phyloP scores from a whole-genome alignment of 2,113 vertebrate genomes.

The Aramus guarauna region DNA sequence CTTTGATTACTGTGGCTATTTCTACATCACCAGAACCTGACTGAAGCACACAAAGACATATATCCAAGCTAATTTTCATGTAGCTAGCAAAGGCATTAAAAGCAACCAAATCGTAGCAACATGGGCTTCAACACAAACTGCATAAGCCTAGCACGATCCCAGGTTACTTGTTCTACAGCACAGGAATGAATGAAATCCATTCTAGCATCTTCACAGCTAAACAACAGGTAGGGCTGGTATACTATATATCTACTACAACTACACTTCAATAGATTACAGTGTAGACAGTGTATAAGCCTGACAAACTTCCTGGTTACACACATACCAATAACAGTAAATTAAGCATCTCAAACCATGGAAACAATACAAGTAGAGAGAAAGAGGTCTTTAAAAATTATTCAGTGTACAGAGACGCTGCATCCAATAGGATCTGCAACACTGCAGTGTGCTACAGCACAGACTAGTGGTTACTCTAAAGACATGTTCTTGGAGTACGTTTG shows the following conservation, averaged over 20 bases:
- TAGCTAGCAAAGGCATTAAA: background rate
- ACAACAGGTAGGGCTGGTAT: background rate
- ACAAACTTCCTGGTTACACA: background rate
- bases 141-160: background rate
- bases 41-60: background rate
- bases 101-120: background rate
- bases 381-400: background rate
- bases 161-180: background rate
- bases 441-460: background rate
- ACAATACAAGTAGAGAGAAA: background rate
- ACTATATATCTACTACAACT: background rate
- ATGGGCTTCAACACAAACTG: background rate
- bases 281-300: background rate
- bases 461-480: background rate
- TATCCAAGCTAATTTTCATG: background rate
- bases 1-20: background rate
- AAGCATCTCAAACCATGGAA: background rate
- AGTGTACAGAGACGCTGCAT: background rate
- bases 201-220: background rate
- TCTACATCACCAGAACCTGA: background rate
- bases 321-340: background rate
- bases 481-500: fast-evolving
- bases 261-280: background rate
- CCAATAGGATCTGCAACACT: background rate
- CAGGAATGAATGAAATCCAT: background rate